A percentile compares a stretch with the other conserved stretches of the same genome.
These are phyloP conservation scores for Butastur rufipennis DNA, from an alignment of 2,113 vertebrate species.

Conservation along the genomic window DNA sequence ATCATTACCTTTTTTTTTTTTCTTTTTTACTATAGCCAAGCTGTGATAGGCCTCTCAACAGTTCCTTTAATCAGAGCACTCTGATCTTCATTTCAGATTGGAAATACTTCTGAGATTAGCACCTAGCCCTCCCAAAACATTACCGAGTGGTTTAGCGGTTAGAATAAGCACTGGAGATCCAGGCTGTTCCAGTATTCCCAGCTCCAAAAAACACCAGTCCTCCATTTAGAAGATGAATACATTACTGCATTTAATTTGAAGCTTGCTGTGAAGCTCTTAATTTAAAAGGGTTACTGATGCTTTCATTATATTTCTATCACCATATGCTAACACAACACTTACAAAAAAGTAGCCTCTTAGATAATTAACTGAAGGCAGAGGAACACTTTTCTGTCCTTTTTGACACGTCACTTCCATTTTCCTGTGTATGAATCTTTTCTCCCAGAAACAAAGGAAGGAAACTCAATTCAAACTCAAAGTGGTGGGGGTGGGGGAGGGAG, in stretches of 20 bases:
- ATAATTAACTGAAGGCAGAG: not conserved
- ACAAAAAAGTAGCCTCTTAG: not conserved
- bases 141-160: not conserved
- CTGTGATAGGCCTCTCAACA: not conserved
- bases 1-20: not conserved
- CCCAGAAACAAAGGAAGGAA: slow-evolving; percentile 21
- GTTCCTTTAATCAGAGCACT: not conserved
- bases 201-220: not conserved
- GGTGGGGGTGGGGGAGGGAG: not conserved
- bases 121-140: not conserved
- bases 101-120: not conserved
- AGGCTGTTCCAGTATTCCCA: not conserved
- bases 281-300: not conserved
- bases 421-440: not conserved
- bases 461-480: not conserved
- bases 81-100: not conserved
- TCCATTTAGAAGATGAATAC: not conserved
- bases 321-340: not conserved
- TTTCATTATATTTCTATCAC: not conserved
- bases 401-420: not conserved
- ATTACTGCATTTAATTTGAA: not conserved
- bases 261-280: not conserved
- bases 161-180: not conserved
- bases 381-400: not conserved
- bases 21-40: not conserved